Base-by-base conservation (phyloP, 1,140 invertebrate species). In the Diorhabda sublineata region DNA sequence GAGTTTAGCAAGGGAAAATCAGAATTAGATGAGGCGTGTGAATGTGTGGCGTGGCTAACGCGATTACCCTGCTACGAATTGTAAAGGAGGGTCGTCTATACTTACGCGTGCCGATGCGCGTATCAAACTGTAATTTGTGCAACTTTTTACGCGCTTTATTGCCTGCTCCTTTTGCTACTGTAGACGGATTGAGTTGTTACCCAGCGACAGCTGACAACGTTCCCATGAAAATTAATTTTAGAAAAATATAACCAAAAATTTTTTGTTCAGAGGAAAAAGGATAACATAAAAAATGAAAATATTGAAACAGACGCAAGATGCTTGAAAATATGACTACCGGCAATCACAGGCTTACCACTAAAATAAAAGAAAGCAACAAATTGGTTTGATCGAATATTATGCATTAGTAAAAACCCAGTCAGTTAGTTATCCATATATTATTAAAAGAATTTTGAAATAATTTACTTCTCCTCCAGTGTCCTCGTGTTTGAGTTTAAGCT, bases 151-250 rank as follows among this genome's bases (percentile, higher is more conserved):
- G 7, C 7, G 11, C 42, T 60, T 60, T 42, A 60, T 11, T 2
- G 11, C 3, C 6, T 42, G 42, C 26, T 60, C 26, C 26, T 60
- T 2, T 42, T 60, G 7, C 58, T 60, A 56, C 11, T 63, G 11
- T 63, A 6, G 42, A 44, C 44, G 11, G 61, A 63, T 63, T 63
- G 61, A 63, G 61, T 44, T 9, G n/a, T 63, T 44, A 42, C 8
- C 3, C 9, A n/a, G 41, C n/a, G 52, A n/a, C 52, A n/a, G 52
- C 52, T n/a, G n/a, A n/a, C n/a, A n/a, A 26, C 9, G 11, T 63
- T 63, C 61, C 61, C 61, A 63, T 63, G 61, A 26, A 63, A 42
- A 63, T 47, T 42, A n/a, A 63, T 63, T 63, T 45, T 26, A 26
- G 26, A 26, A 26, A 26, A 26, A 26, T 26, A 26, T 26, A 26